Base-by-base conservation (phyloP, 2,797 vertebrate species). In the Buphagus erythrorhynchus region DNA sequence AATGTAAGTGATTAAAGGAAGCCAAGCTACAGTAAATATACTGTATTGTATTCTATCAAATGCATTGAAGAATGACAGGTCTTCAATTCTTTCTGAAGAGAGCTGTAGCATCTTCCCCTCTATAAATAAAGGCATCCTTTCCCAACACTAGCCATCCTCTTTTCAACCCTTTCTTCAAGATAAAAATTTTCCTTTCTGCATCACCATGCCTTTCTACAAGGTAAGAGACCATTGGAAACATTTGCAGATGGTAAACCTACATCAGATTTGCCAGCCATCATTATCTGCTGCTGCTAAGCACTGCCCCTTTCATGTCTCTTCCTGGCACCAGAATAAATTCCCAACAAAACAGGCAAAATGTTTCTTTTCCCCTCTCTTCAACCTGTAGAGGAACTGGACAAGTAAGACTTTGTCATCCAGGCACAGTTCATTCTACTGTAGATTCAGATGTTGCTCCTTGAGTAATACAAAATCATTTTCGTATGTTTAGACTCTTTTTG, bases 31-130 rank as follows among this genome's bases (percentile, higher is more conserved):
- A 77, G 36, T 48, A 68, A 84, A 66, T 22, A 29, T 3, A 45
- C 14, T 11, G 7, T 16, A 26, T 15, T 40, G 16, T 49, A 71
- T 51, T 52, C 45, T 59, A 10, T 19, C 0, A 0, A 74, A 74
- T 46, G 8, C 20, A 43, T 8, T 54, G 25, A 42, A 33, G 14
- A 77, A 54, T 35, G 35, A 48, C 55, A 61, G 25, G 26, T 67
- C 45, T 35, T 59, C 55, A 61, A 20, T 26, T 67, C 45, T 35
- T 59, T 6, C 33, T 68, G 33, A 75, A 33, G 18, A 81, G 20
- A 40, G 51, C 13, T 42, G 25, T 6, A 88, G 28, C 21, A 78
- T 38, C 33, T 82, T 76, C 16, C 19, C 8, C 18, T 49, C n/a
- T 52, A 33, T 4, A 82, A 51, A 71, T 31, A 52, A 57, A 73